Conservation (phyloP, 2,797 vertebrate genomes). For the Lithobates sylvaticus region DNA sequence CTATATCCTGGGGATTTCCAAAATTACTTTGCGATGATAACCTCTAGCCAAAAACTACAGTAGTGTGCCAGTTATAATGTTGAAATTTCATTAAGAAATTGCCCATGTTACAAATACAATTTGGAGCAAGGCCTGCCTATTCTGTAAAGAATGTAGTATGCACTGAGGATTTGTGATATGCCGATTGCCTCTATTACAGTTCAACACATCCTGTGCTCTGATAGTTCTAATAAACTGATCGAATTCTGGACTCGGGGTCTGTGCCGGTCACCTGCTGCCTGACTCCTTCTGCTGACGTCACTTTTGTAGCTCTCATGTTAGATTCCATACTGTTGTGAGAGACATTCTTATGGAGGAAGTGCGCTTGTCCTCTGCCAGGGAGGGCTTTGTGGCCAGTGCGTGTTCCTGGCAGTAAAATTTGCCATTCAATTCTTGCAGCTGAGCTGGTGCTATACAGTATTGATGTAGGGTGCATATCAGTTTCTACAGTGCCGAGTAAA, state of each 20-base stretch:
- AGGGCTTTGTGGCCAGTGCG: not conserved
- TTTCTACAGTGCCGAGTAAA: too few relatives aligned
- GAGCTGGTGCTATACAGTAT: too few relatives aligned
- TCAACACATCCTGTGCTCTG: not conserved
- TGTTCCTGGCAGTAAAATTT: not conserved
- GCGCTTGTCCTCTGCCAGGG: not conserved
- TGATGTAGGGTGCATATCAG: too few relatives aligned
- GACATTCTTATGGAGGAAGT: constrained; percentile 18
- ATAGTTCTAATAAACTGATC: not conserved
- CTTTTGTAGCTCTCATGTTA: constrained; percentile 12
- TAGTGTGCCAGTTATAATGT: not conserved
- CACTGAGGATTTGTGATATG: not conserved
- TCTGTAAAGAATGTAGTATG: not conserved
- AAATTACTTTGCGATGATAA: not conserved
- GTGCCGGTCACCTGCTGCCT: constrained; percentile 18
- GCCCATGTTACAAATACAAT: not conserved
- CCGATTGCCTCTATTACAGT: not conserved
- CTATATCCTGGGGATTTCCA: not conserved
- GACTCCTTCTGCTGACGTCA: constrained; percentile 18
- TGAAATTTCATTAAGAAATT: not conserved
- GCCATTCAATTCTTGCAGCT: not conserved
- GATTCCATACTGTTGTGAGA: constrained; percentile 14
- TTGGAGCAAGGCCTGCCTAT: not conserved
- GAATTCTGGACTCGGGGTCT: not conserved
- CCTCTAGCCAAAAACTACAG: not conserved